A percentile compares a stretch with the other conserved stretches of the same genome.
phyloP scores from a whole-genome alignment of 2,888 invertebrate genomes.

The Serripes groenlandicus region DNA sequence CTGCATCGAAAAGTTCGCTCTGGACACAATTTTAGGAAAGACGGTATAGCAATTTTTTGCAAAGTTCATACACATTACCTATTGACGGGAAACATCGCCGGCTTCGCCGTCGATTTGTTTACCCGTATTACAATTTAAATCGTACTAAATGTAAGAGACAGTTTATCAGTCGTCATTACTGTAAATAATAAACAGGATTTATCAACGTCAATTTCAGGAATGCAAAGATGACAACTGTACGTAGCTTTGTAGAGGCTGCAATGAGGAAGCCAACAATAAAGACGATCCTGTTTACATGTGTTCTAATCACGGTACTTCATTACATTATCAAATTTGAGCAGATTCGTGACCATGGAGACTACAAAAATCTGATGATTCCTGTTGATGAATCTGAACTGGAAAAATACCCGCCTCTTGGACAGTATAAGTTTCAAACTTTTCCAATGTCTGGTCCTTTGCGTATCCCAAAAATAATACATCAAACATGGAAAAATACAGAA shows the following conservation, averaged over 20 bases:
- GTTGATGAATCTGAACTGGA: slow-evolving; percentile 50
- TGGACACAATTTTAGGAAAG: too few relatives aligned
- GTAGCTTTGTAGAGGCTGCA: slow-evolving; percentile 51
- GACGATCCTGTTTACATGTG: slow-evolving; percentile 54
- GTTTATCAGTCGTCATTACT: too few relatives aligned
- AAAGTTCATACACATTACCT: too few relatives aligned
- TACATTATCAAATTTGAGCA: slow-evolving; percentile 77
- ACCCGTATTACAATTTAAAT: too few relatives aligned
- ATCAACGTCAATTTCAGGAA: background rate
- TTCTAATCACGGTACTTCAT: slow-evolving; percentile 69
- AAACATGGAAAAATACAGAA: slow-evolving; percentile 79
- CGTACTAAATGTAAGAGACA: too few relatives aligned
- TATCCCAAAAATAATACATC: slow-evolving; percentile 82
- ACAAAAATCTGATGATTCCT: slow-evolving; percentile 72
- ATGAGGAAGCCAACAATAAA: slow-evolving; percentile 54
- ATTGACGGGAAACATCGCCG: too few relatives aligned
- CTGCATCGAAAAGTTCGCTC: too few relatives aligned
- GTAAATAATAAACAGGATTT: too few relatives aligned
- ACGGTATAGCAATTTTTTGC: too few relatives aligned
- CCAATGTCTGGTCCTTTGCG: slow-evolving; percentile 65
- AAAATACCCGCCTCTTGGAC: slow-evolving; percentile 58
- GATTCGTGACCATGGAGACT: slow-evolving; percentile 74
- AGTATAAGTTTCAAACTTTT: slow-evolving; percentile 70
- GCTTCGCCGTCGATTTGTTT: too few relatives aligned
- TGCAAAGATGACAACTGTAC: slow-evolving; percentile 15